Evolutionary conservation across 2,113 vertebrate species (phyloP).

Genomic region (Neopipo cinnamomea): DNA sequence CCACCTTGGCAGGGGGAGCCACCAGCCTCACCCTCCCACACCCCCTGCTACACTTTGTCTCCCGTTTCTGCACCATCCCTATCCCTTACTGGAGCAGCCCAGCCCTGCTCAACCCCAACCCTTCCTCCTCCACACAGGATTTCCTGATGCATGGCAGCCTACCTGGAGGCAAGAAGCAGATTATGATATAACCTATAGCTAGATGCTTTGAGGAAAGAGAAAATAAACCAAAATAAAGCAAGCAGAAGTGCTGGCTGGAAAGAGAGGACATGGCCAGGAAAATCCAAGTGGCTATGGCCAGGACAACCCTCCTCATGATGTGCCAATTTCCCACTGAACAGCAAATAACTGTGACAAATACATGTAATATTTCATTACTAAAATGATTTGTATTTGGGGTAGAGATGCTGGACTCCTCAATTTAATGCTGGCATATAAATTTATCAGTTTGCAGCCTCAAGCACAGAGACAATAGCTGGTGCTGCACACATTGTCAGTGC

Average conservation of each 20-base stretch:
- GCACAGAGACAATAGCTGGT: slow-evolving; percentile 6
- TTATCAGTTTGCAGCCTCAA: background rate
- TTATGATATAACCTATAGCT: background rate
- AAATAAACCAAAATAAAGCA: background rate
- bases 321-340: background rate
- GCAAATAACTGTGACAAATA: background rate
- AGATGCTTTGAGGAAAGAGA: background rate
- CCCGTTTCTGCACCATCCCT: background rate
- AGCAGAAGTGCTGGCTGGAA: background rate
- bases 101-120: background rate
- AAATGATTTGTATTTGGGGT: background rate
- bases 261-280: background rate
- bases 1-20: background rate
- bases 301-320: background rate
- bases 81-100: background rate
- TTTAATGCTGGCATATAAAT: background rate
- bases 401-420: background rate
- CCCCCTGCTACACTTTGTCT: background rate
- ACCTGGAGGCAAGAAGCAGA: background rate
- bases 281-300: background rate
- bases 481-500: background rate
- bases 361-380: background rate
- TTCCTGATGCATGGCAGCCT: background rate
- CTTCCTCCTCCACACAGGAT: background rate
- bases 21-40: background rate